These are phyloP conservation scores for Hermaeophaga mercurialis DNA, from an alignment of 2,888 invertebrate species.

Conservation along the genomic window DNA sequence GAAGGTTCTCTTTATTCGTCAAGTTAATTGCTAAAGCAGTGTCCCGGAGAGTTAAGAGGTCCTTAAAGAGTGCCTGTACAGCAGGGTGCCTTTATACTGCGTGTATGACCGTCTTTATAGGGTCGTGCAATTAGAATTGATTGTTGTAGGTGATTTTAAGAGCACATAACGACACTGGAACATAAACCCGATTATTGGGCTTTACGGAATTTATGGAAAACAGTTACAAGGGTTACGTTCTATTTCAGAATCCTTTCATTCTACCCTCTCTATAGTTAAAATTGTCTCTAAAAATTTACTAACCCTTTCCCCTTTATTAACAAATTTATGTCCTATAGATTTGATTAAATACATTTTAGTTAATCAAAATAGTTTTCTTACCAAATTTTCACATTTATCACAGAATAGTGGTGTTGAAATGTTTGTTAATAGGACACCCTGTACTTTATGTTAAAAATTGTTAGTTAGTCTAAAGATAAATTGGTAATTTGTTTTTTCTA, in stretches of 20 bases:
- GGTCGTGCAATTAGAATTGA: conserved; percentile 57
- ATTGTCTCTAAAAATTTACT: conserved; percentile 20
- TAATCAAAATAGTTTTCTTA: no score
- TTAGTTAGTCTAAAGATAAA: no score
- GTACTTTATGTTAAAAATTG: no score
- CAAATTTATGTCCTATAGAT: neutral
- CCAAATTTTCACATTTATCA: no score
- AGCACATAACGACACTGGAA: conserved; percentile 52
- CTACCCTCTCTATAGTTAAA: neutral
- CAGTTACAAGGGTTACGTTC: conserved; percentile 32
- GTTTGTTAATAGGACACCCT: no score
- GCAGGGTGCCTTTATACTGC: conserved; percentile 52
- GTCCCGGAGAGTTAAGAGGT: conserved; percentile 51
- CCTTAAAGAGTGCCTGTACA: conserved; percentile 53
- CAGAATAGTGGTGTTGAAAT: no score
- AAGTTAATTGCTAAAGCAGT: conserved; percentile 52
- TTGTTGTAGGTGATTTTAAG: conserved; percentile 57
- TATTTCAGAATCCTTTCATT: conserved; percentile 16
- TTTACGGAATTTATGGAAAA: conserved; percentile 49
- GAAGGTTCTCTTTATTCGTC: conserved; percentile 49
- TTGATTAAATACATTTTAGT: no score
- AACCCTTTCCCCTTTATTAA: conserved; percentile 22
- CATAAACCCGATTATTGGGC: conserved; percentile 55
- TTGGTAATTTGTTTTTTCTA: no score
- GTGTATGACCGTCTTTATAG: conserved; percentile 53